Conservation (phyloP, 2,113 vertebrate species). For the Puffinus mauretanicus region DNA sequence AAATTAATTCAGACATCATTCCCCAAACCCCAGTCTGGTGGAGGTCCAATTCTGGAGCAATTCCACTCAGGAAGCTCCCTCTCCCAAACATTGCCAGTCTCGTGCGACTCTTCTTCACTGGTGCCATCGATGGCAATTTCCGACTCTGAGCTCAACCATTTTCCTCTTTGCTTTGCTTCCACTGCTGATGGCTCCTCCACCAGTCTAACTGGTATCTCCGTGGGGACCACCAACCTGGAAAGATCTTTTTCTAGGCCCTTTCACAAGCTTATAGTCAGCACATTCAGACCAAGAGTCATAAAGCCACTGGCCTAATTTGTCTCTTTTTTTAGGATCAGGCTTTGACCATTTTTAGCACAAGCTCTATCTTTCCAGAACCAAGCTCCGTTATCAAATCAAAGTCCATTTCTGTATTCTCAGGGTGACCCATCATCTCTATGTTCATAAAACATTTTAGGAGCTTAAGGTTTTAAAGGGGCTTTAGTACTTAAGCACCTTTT, state of each 20-base stretch:
- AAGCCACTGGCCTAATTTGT: background rate
- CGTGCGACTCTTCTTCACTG: fast-evolving
- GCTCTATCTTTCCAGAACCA: background rate
- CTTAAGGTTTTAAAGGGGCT: background rate
- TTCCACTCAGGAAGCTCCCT: background rate
- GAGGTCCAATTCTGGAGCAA: background rate
- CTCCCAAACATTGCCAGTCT: fast-evolving
- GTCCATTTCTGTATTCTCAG: background rate
- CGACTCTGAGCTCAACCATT: background rate
- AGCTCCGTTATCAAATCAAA: background rate
- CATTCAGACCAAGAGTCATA: background rate
- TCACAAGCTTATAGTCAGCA: background rate
- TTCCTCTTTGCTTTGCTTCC: background rate
- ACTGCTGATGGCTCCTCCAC: background rate
- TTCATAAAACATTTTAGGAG: background rate
- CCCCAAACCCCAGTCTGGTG: background rate
- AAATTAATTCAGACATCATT: background rate
- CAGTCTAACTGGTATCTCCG: background rate
- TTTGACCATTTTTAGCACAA: background rate
- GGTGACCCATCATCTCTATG: background rate
- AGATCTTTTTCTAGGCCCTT: background rate
- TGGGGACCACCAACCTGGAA: background rate
- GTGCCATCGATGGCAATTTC: background rate
- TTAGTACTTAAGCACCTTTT: slow-evolving; percentile 23
- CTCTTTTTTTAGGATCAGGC: background rate